phyloP scores from a whole-genome alignment of 2,113 vertebrate species.

The Megalops atlanticus region DNA sequence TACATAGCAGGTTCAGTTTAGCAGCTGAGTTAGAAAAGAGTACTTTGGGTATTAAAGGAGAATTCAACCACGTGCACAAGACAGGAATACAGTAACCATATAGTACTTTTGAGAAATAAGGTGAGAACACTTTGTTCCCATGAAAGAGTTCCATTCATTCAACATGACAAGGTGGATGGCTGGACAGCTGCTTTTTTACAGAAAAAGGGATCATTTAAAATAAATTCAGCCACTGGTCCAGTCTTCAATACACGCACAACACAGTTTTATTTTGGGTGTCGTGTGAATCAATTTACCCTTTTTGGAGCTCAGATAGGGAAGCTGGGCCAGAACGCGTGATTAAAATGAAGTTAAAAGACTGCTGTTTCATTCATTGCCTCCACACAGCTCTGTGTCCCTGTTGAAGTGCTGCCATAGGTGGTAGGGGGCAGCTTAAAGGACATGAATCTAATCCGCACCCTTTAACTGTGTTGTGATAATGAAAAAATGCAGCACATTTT shows the following conservation, averaged over 20 bases:
- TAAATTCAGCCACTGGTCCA: no score
- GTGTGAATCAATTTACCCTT: neutral
- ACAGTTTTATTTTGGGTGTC: no score
- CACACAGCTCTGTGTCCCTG: no score
- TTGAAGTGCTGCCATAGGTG: no score
- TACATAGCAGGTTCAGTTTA: neutral
- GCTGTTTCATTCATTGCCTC: no score
- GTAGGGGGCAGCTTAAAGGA: neutral
- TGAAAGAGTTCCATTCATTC: no score
- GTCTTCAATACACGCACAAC: no score
- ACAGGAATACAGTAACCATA: neutral
- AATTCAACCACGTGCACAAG: neutral
- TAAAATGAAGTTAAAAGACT: no score
- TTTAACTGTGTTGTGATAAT: neutral
- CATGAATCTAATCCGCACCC: neutral
- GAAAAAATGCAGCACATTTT: neutral
- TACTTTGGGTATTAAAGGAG: neutral
- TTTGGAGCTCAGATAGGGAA: neutral
- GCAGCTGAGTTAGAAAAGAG: neutral
- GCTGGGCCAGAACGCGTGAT: neutral
- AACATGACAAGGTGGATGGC: no score
- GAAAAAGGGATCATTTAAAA: no score
- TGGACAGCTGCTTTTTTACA: no score
- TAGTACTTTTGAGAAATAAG: neutral
- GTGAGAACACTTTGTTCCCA: no score